Percentiles rank a stretch among this genome's conserved stretches.
Conservation (phyloP, 2,797 vertebrate species). For the Phataginus tricuspis region DNA sequence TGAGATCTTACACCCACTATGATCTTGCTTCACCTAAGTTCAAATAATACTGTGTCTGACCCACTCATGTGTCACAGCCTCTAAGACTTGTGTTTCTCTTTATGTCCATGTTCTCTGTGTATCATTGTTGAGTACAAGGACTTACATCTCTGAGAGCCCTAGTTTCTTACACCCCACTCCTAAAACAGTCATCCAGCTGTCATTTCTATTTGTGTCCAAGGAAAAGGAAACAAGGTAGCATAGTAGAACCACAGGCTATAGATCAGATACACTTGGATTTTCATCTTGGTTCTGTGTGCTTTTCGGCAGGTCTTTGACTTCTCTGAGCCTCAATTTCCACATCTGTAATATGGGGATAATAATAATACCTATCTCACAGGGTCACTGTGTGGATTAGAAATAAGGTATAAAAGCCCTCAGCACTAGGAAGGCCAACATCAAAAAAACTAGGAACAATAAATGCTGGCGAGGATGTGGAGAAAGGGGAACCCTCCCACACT, state of each 20-base stretch:
- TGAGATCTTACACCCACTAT: background rate
- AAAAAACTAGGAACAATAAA: no score
- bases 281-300: background rate
- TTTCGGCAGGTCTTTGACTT: constrained; percentile 17
- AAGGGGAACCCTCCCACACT: no score
- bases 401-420: background rate
- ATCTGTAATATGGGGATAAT: background rate
- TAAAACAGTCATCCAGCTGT: background rate
- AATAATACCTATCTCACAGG: background rate
- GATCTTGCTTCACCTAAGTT: background rate
- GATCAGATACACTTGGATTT: background rate
- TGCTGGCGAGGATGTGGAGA: no score
- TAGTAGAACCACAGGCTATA: background rate
- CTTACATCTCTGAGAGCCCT: background rate
- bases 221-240: background rate
- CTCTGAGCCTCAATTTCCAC: constrained; percentile 14
- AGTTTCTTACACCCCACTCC: background rate
- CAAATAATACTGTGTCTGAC: background rate
- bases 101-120: background rate
- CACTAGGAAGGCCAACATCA: no score
- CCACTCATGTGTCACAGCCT: background rate
- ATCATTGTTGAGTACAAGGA: background rate
- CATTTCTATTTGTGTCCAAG: background rate
- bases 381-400: background rate
- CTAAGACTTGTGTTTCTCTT: background rate